Conservation (phyloP, 2,113 vertebrate genomes). For the Sinocyclocheilus anophthalmus region DNA sequence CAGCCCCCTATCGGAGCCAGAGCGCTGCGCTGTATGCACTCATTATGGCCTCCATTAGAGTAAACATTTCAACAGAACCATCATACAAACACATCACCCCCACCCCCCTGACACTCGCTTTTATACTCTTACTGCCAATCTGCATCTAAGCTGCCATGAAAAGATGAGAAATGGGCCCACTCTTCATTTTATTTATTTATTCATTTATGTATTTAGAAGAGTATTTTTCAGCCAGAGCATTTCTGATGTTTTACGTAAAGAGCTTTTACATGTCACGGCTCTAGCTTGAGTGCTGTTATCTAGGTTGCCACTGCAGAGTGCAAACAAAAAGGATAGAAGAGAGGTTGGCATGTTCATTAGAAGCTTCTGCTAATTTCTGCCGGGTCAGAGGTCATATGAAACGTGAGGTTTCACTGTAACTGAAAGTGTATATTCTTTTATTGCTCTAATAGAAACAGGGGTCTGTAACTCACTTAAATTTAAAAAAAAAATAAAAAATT, state of each 20-base stretch:
- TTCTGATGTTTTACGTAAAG: conserved; percentile 70
- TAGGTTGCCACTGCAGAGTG: conserved; percentile 54
- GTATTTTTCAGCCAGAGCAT: conserved; percentile 57
- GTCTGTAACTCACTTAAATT: conserved; percentile 28
- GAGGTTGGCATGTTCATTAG: conserved; percentile 65
- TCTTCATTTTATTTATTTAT: conserved; percentile 77
- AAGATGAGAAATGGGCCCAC: conserved; percentile 67
- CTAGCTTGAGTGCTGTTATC: conserved; percentile 48
- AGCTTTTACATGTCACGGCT: conserved; percentile 72
- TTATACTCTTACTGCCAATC: conserved; percentile 73
- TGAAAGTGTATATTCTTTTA: conserved; percentile 47
- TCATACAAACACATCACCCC: conserved; percentile 34
- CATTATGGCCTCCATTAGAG: conserved; percentile 81
- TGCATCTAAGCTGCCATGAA: conserved; percentile 69
- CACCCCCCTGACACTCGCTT: conserved; percentile 64
- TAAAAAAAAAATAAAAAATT: conserved; percentile 4
- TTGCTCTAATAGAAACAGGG: conserved; percentile 42
- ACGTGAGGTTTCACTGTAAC: conserved; percentile 58
- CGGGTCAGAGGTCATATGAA: conserved; percentile 54
- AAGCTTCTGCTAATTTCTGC: conserved; percentile 56
- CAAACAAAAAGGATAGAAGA: conserved; percentile 63
- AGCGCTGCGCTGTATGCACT: conserved; percentile 72
- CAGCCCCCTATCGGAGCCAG: conserved; percentile 73
- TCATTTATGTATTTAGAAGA: conserved; percentile 71
- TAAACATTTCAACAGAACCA: conserved; percentile 78